Percentiles rank a stretch among this genome's conserved stretches.
phyloP scores from a whole-genome alignment of 2,888 invertebrate genomes.

The Caenorhabditis sp. region DNA sequence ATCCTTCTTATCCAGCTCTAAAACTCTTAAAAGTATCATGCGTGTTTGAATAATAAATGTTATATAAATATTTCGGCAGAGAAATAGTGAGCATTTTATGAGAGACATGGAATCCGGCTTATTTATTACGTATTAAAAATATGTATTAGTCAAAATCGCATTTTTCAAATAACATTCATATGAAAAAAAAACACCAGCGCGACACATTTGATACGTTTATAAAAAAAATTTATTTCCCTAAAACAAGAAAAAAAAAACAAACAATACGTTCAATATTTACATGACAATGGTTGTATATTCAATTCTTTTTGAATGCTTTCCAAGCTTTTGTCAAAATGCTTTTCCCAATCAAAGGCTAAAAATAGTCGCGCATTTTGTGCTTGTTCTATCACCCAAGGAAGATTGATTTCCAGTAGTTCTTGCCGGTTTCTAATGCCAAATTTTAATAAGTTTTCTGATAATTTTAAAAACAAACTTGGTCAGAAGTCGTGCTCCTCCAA shows the following conservation, averaged over 20 bases:
- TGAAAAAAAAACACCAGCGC: background rate
- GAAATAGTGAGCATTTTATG: no score
- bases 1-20: no score
- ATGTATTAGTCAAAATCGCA: no score
- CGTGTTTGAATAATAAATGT: no score
- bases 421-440: constrained; percentile 53
- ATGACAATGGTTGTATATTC: constrained; percentile 2
- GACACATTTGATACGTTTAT: background rate
- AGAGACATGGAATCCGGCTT: no score
- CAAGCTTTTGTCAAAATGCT: constrained; percentile 57
- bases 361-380: constrained; percentile 58
- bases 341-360: constrained; percentile 66
- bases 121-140: no score
- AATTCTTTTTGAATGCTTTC: constrained; percentile 46
- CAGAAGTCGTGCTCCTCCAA: constrained; percentile 86
- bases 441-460: background rate
- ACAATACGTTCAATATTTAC: background rate
- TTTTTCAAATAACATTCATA: no score
- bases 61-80: no score
- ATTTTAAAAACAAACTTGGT: constrained; percentile 76
- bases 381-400: constrained; percentile 65
- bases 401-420: constrained; percentile 50
- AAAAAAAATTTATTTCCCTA: background rate
- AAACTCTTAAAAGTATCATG: no score
- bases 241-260: background rate